Base-by-base conservation (phyloP, 2,888 invertebrate genomes). In the Luperina nickerlii region DNA sequence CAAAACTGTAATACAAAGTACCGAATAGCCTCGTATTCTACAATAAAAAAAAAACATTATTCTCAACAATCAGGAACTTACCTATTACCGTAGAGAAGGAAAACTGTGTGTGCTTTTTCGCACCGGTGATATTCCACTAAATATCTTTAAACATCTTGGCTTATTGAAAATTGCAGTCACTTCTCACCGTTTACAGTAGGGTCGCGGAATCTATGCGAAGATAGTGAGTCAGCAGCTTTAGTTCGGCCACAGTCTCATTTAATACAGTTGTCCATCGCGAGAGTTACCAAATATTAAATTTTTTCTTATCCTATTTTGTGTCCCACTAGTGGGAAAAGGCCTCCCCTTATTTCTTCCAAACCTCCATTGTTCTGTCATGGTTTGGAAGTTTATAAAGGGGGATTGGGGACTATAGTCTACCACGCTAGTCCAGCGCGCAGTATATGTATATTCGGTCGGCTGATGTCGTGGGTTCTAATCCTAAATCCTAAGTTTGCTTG, bases 151-250 rank as follows among this genome's bases (percentile, higher is more conserved):
- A 45, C 11, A 63, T 27, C 67, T 32, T n/a, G 0, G 0, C 32
- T 32, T 27, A 57, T 11, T 15, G 0, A 7, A 24, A 18, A 60
- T 48, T 18, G 20, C 20, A 32, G 18, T 20, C 7, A 32, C 2
- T n/a, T 51, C 4, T 27, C 15, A 6, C 18, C 18, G 1, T 38
- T 62, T 24, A 7, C 3, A 24, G 27, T 7, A 27, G 13, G 8
- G 8, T 69, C 11, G 27, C 24, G 6, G 1, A 20, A 24, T 65
- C 1, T 54, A 5, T 0, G 2, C 18, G 0, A 60, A 32, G 6
- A 27, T 0, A 54, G 54, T 80, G 75, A 75, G 18, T 6, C 62
- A 24, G 9, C 15, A 54, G 32, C 76, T 62, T 83, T 51, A 76
- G 13, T 63, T 45, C 11, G 0, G 3, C 45, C 38, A 62, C 54